Evolutionary conservation across 1,140 invertebrate species (phyloP).

Genomic region (Diplogasteroides magnus): DNA sequence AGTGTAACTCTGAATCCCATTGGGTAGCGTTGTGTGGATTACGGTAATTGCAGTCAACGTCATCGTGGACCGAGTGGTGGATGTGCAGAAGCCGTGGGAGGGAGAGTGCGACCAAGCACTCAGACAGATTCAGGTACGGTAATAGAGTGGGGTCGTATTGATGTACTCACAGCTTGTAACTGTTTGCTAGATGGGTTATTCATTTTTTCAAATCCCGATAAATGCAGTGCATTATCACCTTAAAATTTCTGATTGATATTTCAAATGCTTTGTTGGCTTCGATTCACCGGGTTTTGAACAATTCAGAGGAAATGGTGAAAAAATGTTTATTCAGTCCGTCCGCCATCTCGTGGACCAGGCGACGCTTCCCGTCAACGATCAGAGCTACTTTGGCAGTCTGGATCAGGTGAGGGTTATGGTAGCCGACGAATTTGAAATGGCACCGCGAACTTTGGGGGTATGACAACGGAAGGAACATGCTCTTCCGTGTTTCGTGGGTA

Average conservation of each 20-base stretch:
- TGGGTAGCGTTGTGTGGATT: too few relatives aligned
- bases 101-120: conserved; percentile 94
- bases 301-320: not conserved
- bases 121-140: conserved; percentile 1
- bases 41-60: conserved; percentile 38
- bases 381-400: conserved; percentile 86
- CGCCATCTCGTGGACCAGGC: conserved; percentile 76
- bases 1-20: too few relatives aligned
- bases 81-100: conserved; percentile 69
- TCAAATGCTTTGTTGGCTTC: too few relatives aligned
- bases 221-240: too few relatives aligned
- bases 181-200: conserved; percentile 9
- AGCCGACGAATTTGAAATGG: not conserved
- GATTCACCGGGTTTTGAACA: not conserved
- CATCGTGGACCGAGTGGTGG: conserved; percentile 33
- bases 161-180: not conserved
- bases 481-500: too few relatives aligned
- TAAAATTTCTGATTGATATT: too few relatives aligned
- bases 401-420: conserved; percentile 59
- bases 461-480: too few relatives aligned
- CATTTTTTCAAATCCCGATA: too few relatives aligned
- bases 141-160: not conserved
- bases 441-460: too few relatives aligned
- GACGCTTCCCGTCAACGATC: conserved; percentile 77
- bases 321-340: conserved; percentile 60